Evolutionary conservation across 2,888 invertebrate genomes (phyloP).

Genomic region (Ophion ellenae): DNA sequence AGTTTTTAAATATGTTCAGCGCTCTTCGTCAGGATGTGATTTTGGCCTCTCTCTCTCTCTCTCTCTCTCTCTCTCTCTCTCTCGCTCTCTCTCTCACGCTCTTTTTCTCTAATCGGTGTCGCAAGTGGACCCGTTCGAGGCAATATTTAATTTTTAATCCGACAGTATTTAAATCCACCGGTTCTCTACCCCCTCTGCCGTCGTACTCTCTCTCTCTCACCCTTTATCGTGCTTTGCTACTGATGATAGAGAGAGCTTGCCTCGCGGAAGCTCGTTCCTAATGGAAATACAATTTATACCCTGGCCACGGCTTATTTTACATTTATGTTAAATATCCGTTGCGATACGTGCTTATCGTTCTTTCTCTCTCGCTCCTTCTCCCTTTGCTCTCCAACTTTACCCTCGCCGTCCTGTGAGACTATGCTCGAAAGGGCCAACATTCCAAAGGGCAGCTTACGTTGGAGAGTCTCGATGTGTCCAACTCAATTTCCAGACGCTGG

Average conservation of each 20-base stretch:
- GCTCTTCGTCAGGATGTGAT: too few relatives aligned
- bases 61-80: conserved; percentile 4
- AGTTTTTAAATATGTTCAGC: too few relatives aligned
- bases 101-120: conserved; percentile 74
- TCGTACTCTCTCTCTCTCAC: conserved; percentile 14
- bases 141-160: conserved; percentile 83
- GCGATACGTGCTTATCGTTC: conserved; percentile 69
- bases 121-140: conserved; percentile 69
- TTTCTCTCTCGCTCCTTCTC: conserved; percentile 20
- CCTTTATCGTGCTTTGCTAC: conserved; percentile 24
- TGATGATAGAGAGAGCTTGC: conserved; percentile 22
- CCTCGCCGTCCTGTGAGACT: conserved; percentile 5
- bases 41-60: neutral
- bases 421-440: conserved; percentile 13
- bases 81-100: neutral
- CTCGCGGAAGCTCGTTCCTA: conserved; percentile 72
- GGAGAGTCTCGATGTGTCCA: conserved; percentile 40
- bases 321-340: conserved; percentile 79
- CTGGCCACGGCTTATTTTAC: conserved; percentile 78
- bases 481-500: conserved; percentile 42
- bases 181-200: conserved; percentile 48
- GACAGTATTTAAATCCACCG: conserved; percentile 80
- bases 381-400: conserved; percentile 8
- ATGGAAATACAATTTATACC: conserved; percentile 83
- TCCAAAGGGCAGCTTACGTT: conserved; percentile 34